These are phyloP conservation scores for Macrophya annulata DNA, from an alignment of 2,888 invertebrate species.

Conservation along the genomic window DNA sequence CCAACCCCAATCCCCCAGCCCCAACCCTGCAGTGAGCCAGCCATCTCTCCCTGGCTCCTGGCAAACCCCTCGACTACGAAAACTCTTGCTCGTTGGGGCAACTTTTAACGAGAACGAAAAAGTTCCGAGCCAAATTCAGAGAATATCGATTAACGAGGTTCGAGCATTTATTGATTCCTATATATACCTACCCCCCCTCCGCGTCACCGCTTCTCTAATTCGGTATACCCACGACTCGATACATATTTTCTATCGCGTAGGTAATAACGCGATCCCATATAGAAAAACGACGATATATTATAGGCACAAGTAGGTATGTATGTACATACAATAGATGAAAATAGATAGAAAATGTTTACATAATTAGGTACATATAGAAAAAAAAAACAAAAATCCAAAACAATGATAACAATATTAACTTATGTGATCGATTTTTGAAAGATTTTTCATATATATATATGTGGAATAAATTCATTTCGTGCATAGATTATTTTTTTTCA, in stretches of 20 bases:
- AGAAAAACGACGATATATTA: no score
- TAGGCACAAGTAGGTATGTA: no score
- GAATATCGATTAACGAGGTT: slow-evolving; percentile 48
- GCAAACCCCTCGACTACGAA: slow-evolving; percentile 38
- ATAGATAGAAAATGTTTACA: not conserved
- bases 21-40: not conserved
- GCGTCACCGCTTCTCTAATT: not conserved
- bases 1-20: not conserved
- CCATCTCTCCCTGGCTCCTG: not conserved
- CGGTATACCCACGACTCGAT: not conserved
- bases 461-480: not conserved
- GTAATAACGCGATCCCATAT: not conserved
- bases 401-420: not conserved
- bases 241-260: not conserved
- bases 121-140: slow-evolving; percentile 49
- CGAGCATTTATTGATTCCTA: slow-evolving; percentile 27
- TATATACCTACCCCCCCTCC: not conserved
- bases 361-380: not conserved
- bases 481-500: not conserved
- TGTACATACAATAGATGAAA: not conserved
- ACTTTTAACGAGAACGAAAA: slow-evolving; percentile 53
- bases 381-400: not conserved
- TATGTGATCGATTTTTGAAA: not conserved
- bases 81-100: slow-evolving; percentile 37
- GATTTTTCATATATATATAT: not conserved